Base-by-base conservation (phyloP, 2,888 invertebrate genomes). In the Bhutanitis thaidina region DNA sequence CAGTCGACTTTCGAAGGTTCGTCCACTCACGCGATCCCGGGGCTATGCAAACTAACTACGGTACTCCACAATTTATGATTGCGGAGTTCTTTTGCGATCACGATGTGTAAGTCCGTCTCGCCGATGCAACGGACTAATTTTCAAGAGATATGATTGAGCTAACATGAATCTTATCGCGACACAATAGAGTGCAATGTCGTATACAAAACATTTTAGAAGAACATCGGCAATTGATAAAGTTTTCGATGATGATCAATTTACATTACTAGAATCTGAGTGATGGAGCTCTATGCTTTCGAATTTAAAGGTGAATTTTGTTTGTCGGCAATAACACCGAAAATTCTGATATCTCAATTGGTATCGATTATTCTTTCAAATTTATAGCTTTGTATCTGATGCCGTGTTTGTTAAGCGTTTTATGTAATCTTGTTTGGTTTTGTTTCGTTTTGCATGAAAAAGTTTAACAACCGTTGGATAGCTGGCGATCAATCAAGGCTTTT, bases 41-140 rank as follows among this genome's bases (percentile, higher is more conserved):
- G 80, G 80, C 74, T 66, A 71, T 59, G 61, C 67, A 63, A 72
- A 69, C 70, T 74, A 64, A 75, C 74, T 76, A 80, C 78, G 78
- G 77, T 66, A 60, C 61, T 5, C 58, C 64, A 66, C 69, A 75
- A 77, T 80, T 81, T 81, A 81, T 76, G 77, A 69, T 70, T 69
- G 66, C 75, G 62, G 52, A 68, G 69, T 69, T 67, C 65, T 64
- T 70, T 67, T 56, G 62, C 54, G 66, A 70, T 69, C 69, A 68
- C 71, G 67, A 80, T 63, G 80, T 82, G 81, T 77, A 77, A 81
- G 82, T 77, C 80, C 81, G 80, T 80, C 83, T 73, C 59, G 56
- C 52, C 52, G 7, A 7, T 34, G 53, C 50, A 53, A 51, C 53
- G 46, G 52, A 56, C 47, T 49, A 56, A 53, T 56, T n/a, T 56